Conservation (phyloP, 2,797 vertebrate species). For the Channallabes apus region DNA sequence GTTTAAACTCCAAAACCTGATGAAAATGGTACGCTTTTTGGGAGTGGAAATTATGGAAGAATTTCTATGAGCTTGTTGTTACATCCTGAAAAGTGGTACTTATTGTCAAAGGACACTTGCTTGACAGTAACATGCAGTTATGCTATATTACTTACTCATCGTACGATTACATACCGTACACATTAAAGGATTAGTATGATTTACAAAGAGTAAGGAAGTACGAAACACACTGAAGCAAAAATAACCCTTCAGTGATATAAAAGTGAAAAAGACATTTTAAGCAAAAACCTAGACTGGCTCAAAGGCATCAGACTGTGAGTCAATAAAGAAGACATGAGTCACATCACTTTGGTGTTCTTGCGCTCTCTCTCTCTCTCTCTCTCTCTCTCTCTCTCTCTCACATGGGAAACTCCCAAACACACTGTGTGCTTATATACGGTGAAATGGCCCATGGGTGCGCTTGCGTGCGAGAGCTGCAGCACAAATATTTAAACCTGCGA, state of each 20-base stretch:
- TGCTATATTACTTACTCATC: background rate
- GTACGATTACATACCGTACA: background rate
- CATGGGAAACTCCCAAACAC: conserved; percentile 44
- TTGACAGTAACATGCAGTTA: background rate
- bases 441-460: background rate
- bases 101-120: background rate
- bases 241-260: background rate
- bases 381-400: conserved; percentile 19
- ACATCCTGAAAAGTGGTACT: background rate
- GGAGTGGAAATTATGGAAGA: background rate
- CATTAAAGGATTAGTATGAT: background rate
- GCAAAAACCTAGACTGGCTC: background rate
- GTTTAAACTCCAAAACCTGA: conserved; percentile 1
- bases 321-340: conserved; percentile 38
- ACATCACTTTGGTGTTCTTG: conserved; percentile 20
- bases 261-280: background rate
- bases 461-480: conserved; percentile 35
- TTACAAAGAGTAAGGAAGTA: background rate
- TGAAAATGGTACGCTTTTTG: background rate
- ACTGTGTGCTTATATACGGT: conserved; percentile 31
- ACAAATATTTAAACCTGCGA: conserved; percentile 57
- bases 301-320: conserved; percentile 40
- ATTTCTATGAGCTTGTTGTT: background rate
- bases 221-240: background rate
- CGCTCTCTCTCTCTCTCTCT: conserved; percentile 2